These are phyloP conservation scores for Sarcophilus harrisii DNA, from an alignment of 2,797 vertebrate species.

Conservation along the genomic window DNA sequence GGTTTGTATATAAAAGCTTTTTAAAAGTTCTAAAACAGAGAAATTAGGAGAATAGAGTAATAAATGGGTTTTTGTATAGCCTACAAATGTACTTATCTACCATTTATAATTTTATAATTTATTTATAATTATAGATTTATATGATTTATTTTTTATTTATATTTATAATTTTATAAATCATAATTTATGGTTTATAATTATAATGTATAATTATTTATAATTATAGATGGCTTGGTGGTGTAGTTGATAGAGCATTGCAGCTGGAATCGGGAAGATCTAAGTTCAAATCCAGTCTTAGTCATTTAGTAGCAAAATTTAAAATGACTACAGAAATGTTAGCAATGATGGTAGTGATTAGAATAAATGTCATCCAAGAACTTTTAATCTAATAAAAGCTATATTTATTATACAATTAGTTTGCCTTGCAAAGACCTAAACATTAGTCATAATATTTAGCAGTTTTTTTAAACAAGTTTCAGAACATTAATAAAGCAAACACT, in stretches of 20 bases:
- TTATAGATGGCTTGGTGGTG: not conserved
- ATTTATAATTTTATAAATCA: no score
- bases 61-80: slow-evolving; percentile 54
- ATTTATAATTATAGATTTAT: no score
- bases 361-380: slow-evolving; percentile 60
- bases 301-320: not conserved
- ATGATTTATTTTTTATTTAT: no score
- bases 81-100: slow-evolving; percentile 62
- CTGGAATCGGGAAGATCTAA: not conserved
- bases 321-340: not conserved
- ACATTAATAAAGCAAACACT: slow-evolving; percentile 19
- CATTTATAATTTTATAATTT: not conserved
- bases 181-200: no score
- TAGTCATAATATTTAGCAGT: not conserved
- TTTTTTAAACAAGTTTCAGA: slow-evolving; percentile 15
- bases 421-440: slow-evolving; percentile 9
- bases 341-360: not conserved
- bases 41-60: slow-evolving; percentile 56
- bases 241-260: not conserved
- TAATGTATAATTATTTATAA: not conserved
- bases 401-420: not conserved
- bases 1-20: slow-evolving; percentile 63
- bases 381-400: slow-evolving; percentile 34
- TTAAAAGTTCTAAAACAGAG: slow-evolving; percentile 55
- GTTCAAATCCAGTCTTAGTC: not conserved